phyloP scores from a whole-genome alignment of 2,797 vertebrate species.

The Oryzias dopingdopingensis region DNA sequence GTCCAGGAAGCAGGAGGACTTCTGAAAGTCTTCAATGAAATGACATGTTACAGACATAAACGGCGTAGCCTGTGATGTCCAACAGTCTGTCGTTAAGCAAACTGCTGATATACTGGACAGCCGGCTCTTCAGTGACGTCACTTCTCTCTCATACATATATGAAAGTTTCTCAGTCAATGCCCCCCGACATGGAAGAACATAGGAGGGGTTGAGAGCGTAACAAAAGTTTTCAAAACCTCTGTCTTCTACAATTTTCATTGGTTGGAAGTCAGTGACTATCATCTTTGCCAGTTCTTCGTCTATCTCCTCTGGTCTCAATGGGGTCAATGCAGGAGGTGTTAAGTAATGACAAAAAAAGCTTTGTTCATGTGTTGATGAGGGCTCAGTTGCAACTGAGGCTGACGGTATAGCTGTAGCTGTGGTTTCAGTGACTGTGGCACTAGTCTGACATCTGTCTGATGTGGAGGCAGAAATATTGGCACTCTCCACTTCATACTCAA shows the following conservation, averaged over 20 bases:
- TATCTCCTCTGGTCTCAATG: neutral
- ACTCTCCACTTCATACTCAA: neutral
- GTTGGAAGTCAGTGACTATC: neutral
- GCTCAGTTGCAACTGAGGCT: too few species aligned
- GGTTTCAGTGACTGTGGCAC: neutral
- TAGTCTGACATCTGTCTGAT: neutral
- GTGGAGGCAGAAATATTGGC: neutral
- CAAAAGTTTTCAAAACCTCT: neutral
- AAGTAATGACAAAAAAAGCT: too few species aligned
- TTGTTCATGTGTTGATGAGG: too few species aligned
- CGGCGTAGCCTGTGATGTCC: neutral
- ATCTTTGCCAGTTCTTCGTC: neutral
- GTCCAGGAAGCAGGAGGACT: neutral
- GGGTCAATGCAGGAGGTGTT: too few species aligned
- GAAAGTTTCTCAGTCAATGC: neutral
- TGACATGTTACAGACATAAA: constrained; percentile 2
- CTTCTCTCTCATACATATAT: neutral
- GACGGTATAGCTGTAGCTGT: neutral
- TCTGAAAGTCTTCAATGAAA: constrained; percentile 1
- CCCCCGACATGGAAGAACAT: neutral
- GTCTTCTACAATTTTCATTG: neutral
- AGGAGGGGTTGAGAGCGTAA: neutral
- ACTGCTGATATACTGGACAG: neutral
- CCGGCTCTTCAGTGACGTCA: too few species aligned
- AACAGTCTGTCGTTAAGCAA: neutral